Conservation (phyloP, 2,888 invertebrate genomes). For the Pterobdella sp. region DNA sequence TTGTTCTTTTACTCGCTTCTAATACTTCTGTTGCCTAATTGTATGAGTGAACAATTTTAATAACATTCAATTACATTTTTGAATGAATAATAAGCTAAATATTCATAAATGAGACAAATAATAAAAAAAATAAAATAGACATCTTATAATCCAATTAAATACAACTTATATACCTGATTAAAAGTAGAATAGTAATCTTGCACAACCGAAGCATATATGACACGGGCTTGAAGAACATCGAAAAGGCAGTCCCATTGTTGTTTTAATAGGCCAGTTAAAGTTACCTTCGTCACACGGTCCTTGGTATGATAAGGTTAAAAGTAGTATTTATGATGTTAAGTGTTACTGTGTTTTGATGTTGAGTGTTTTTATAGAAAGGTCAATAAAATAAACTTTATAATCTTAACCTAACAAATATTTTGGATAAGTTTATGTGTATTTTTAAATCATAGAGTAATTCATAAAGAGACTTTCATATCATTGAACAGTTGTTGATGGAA, state of each 20-base stretch:
- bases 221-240: conserved; percentile 3
- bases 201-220: neutral
- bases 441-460: no score
- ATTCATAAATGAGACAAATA: no score
- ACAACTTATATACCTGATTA: neutral
- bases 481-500: conserved; percentile 9
- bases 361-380: neutral
- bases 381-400: no score
- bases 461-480: neutral
- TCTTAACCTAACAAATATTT: no score
- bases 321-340: neutral
- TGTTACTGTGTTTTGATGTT: neutral
- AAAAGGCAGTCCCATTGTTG: conserved; percentile 18
- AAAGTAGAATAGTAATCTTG: neutral
- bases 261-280: neutral
- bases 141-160: no score
- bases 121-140: no score
- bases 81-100: no score
- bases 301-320: neutral
- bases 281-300: neutral
- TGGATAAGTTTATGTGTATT: no score
- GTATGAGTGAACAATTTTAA: neutral
- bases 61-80: no score
- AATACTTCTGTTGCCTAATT: conserved; percentile 14
- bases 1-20: neutral